Evolutionary conservation across 35 echinoderm and acorn worm genomes (phyloP).

Genomic region (Holothuria glaberrima): DNA sequence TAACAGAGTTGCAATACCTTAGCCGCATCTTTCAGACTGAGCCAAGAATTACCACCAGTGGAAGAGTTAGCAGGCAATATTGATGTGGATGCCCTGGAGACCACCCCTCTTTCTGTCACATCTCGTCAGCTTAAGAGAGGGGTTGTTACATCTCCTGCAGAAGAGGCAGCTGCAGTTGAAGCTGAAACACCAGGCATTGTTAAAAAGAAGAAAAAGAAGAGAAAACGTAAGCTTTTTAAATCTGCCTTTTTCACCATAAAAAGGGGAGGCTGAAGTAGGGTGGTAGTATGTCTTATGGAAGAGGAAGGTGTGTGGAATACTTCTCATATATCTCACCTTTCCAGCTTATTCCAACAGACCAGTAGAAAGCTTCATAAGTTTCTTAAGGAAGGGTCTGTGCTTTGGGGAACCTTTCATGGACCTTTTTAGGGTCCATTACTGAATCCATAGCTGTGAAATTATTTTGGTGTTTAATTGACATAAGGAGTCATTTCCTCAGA

Average conservation of each 20-base stretch:
- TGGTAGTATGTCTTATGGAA: not conserved
- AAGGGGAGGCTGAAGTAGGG: not conserved
- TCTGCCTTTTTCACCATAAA: not conserved
- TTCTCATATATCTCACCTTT: too few relatives aligned
- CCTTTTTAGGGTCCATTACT: too few relatives aligned
- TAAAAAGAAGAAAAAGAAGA: conserved; percentile 89
- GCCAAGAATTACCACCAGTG: conserved; percentile 83
- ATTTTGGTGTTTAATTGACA: too few relatives aligned
- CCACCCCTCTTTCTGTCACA: conserved; percentile 70
- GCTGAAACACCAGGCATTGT: conserved; percentile 18
- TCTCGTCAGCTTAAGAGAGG: conserved; percentile 75
- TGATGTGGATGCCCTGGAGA: conserved; percentile 87
- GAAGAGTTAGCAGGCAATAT: conserved; percentile 73
- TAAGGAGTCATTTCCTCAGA: too few relatives aligned
- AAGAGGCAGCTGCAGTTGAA: conserved; percentile 36
- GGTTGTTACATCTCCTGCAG: conserved; percentile 21
- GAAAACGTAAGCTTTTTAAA: conserved; percentile 63
- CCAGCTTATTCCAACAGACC: too few relatives aligned
- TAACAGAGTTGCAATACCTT: not conserved
- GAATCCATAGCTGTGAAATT: too few relatives aligned
- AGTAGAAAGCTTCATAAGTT: too few relatives aligned
- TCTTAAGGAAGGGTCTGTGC: too few relatives aligned
- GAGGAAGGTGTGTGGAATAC: not conserved
- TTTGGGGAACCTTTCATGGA: too few relatives aligned
- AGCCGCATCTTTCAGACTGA: conserved; percentile 68